Evolutionary conservation across 2,888 invertebrate species (phyloP).

Genomic region (Lomographa bimaculata): DNA sequence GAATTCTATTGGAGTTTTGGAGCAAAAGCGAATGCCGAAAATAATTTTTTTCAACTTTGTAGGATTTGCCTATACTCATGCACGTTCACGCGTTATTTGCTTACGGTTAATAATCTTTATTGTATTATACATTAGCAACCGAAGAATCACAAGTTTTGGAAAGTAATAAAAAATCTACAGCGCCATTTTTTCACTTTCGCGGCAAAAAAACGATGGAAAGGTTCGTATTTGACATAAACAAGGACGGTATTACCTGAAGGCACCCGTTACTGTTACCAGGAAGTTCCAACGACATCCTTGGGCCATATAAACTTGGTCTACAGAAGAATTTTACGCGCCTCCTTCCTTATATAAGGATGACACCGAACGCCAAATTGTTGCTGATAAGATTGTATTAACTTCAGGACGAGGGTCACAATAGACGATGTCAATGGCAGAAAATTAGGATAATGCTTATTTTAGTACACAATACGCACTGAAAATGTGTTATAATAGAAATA

Average conservation of each 20-base stretch:
- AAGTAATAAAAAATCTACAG: neutral
- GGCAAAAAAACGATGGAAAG: constrained; percentile 7
- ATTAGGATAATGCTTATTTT: constrained; percentile 25
- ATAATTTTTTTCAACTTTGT: too few species aligned
- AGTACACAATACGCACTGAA: constrained; percentile 12
- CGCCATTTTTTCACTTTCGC: constrained; percentile 3
- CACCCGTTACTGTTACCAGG: constrained; percentile 26
- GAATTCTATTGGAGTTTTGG: too few species aligned
- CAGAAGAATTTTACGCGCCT: constrained; percentile 15
- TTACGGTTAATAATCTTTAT: neutral
- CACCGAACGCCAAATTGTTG: constrained; percentile 16
- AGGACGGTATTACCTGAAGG: constrained; percentile 19
- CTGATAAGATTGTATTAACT: constrained; percentile 20
- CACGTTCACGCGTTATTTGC: too few species aligned
- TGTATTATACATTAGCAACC: too few species aligned
- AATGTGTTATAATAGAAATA: constrained; percentile 12
- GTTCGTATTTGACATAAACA: constrained; percentile 14
- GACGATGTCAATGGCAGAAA: constrained; percentile 15
- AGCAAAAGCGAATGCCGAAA: too few species aligned
- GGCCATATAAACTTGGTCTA: constrained; percentile 16
- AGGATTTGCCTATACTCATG: too few species aligned
- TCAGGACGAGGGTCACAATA: constrained; percentile 20
- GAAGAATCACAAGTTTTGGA: too few species aligned
- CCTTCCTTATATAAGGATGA: constrained; percentile 22
- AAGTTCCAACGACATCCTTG: constrained; percentile 23